Evolutionary conservation across 2,113 vertebrate genomes (phyloP).

Genomic region (Antechinus stuartii): DNA sequence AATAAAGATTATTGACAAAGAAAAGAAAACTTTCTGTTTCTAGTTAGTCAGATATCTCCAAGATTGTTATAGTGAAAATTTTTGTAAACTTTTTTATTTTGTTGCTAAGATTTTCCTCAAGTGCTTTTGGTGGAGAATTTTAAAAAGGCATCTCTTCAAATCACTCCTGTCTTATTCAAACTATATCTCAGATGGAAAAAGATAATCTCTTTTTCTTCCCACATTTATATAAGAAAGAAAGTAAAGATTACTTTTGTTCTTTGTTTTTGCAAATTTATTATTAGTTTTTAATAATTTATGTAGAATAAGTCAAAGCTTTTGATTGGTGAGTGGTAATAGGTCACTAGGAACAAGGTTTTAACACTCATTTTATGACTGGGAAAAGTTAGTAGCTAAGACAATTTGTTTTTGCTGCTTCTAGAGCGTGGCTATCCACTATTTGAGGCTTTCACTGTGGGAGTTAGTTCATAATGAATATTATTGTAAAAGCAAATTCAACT

Average conservation of each 20-base stretch:
- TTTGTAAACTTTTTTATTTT: not conserved
- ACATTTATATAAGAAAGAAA: not conserved
- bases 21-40: not conserved
- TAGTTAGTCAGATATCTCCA: not conserved
- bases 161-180: not conserved
- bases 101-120: rapidly evolving
- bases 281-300: not conserved
- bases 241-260: not conserved
- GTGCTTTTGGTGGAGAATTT: not conserved
- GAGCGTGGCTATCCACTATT: not conserved
- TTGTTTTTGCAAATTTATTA: constrained; percentile 12
- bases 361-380: constrained; percentile 65
- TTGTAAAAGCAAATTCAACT: not conserved
- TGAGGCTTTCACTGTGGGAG: not conserved
- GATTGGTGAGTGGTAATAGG: constrained; percentile 46
- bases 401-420: not conserved
- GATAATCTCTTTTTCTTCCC: not conserved
- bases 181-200: not conserved
- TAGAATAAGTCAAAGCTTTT: constrained; percentile 16
- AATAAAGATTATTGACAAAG: not conserved
- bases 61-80: not conserved
- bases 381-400: constrained; percentile 38
- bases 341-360: not conserved
- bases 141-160: not conserved
- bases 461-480: not conserved